Conservation (phyloP, 2,797 vertebrate species). For the Eurystomus glaucurus region DNA sequence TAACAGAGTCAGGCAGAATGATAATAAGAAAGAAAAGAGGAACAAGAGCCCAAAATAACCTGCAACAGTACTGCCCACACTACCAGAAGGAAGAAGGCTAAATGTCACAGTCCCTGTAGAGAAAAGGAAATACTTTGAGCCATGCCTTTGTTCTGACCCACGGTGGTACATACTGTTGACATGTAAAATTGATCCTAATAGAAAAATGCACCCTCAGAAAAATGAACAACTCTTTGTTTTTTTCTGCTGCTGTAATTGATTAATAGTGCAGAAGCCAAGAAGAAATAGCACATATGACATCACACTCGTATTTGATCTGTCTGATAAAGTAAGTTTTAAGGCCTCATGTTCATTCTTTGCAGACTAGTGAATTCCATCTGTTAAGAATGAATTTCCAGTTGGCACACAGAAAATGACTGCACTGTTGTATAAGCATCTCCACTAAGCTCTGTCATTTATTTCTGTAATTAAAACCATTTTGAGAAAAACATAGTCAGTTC, state of each 20-base stretch:
- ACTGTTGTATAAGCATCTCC: slow-evolving; percentile 79
- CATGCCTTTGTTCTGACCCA: not conserved
- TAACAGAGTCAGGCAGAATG: not conserved
- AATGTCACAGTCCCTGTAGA: not conserved
- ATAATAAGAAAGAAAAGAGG: not conserved
- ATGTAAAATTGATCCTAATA: not conserved
- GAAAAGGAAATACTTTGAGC: slow-evolving; percentile 4
- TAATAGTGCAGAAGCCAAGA: not conserved
- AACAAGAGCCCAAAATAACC: not conserved
- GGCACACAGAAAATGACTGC: slow-evolving; percentile 73
- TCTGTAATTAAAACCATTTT: slow-evolving; percentile 82
- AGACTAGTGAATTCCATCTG: slow-evolving; percentile 64
- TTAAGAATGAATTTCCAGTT: slow-evolving; percentile 76
- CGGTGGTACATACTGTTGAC: not conserved
- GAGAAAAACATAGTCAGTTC: slow-evolving; percentile 71
- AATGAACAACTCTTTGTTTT: not conserved
- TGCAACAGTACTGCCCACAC: not conserved
- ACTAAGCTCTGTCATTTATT: slow-evolving; percentile 79
- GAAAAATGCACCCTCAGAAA: slow-evolving; percentile 1
- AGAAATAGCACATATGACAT: not conserved
- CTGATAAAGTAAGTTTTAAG: slow-evolving; percentile 42
- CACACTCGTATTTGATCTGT: not conserved
- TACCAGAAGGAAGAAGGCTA: not conserved
- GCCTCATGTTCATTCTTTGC: not conserved
- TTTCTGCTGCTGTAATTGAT: not conserved